These are phyloP conservation scores for Balaeniceps rex DNA, from an alignment of 2,113 vertebrate genomes.

Conservation along the genomic window DNA sequence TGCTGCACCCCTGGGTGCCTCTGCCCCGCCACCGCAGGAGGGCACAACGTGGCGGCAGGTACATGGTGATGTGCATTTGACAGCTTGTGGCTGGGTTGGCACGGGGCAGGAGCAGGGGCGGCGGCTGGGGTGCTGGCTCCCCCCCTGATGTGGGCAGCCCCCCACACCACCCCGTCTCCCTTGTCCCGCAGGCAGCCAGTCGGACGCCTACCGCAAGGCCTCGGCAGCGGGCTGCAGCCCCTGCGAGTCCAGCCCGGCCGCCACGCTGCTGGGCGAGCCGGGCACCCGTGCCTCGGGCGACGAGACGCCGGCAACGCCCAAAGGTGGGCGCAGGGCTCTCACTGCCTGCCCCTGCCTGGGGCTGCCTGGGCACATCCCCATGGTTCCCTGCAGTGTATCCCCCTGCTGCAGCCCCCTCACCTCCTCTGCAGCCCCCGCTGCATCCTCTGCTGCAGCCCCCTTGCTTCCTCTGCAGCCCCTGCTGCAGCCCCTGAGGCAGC, in stretches of 20 bases:
- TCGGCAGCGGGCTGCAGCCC: conserved; percentile 71
- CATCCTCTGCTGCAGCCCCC: background rate
- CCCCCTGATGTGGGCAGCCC: background rate
- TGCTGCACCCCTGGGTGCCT: background rate
- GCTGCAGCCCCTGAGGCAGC: background rate
- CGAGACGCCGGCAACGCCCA: conserved; percentile 57
- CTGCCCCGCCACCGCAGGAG: background rate
- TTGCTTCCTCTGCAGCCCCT: no score
- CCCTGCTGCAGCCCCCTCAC: background rate
- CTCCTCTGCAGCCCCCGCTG: background rate
- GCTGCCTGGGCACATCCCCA: background rate
- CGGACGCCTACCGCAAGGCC: conserved; percentile 76
- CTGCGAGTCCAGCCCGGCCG: conserved; percentile 70
- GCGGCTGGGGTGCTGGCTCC: background rate
- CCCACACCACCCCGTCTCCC: conserved; percentile 6
- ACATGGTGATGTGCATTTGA: accelerated
- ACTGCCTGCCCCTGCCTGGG: background rate
- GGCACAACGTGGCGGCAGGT: accelerated
- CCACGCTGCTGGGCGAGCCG: conserved; percentile 61
- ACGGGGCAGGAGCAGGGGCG: background rate
- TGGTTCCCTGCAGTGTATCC: background rate
- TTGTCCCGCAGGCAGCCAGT: conserved; percentile 74
- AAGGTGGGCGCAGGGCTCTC: conserved; percentile 50
- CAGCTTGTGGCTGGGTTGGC: background rate
- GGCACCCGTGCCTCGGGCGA: conserved; percentile 49